Evolutionary conservation across 2,113 vertebrate genomes (phyloP).

Genomic region (Anser cygnoides): DNA sequence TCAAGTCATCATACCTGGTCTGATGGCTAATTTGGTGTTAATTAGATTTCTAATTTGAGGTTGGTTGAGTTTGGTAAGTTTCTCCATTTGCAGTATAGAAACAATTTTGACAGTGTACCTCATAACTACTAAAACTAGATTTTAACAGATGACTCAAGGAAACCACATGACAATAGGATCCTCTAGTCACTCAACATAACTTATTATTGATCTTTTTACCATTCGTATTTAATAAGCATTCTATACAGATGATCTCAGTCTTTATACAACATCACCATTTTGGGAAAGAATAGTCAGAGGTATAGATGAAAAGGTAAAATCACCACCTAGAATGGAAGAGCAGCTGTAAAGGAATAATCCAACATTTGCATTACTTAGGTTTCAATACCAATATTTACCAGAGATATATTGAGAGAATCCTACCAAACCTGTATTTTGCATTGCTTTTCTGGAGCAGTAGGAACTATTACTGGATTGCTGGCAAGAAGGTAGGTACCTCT

Average conservation of each 20-base stretch:
- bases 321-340: neutral
- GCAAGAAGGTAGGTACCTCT: neutral
- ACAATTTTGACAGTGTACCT: neutral
- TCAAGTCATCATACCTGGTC: neutral
- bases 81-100: neutral
- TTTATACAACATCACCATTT: neutral
- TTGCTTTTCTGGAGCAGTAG: neutral
- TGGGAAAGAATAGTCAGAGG: neutral
- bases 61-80: neutral
- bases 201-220: neutral
- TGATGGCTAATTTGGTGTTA: neutral
- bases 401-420: neutral
- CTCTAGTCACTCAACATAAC: neutral
- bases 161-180: fast-evolving
- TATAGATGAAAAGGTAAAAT: neutral
- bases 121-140: neutral
- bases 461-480: neutral
- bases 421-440: neutral
- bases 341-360: neutral
- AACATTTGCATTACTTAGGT: neutral
- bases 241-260: fast-evolving
- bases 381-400: neutral
- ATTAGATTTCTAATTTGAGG: neutral
- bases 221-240: neutral
- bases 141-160: neutral